A percentile compares a stretch with the other conserved stretches of the same genome.
These are phyloP conservation scores for Coregonus suidteri DNA, from an alignment of 2,797 vertebrate species.

Conservation along the genomic window DNA sequence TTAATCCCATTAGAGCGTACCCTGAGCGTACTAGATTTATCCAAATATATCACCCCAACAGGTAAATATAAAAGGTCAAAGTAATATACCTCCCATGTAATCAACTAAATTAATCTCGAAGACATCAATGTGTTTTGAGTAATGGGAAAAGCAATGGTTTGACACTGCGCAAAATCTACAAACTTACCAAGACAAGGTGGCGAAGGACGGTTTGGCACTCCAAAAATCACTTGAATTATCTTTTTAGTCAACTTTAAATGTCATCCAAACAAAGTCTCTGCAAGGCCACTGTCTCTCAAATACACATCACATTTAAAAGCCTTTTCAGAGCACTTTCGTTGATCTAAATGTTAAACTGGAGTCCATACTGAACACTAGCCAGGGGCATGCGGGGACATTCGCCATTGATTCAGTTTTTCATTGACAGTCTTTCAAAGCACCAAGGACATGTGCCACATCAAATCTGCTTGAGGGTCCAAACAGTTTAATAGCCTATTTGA, in stretches of 20 bases:
- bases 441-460: conserved; percentile 76
- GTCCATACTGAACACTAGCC: conserved; percentile 63
- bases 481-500: conserved; percentile 62
- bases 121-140: too few relatives aligned
- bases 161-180: not conserved
- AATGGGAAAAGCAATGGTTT: not conserved
- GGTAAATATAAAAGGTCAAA: too few relatives aligned
- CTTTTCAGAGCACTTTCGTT: conserved; percentile 50
- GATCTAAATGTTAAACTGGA: conserved; percentile 69
- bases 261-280: conserved; percentile 50
- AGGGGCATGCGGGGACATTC: conserved; percentile 57
- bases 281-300: too few relatives aligned
- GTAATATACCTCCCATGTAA: not conserved
- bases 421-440: conserved; percentile 71
- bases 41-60: not conserved
- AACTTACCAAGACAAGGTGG: too few relatives aligned
- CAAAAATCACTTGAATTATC: too few relatives aligned
- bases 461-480: conserved; percentile 56
- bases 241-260: conserved; percentile 8
- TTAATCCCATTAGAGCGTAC: too few relatives aligned
- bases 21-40: too few relatives aligned
- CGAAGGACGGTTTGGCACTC: too few relatives aligned
- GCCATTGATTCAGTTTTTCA: conserved; percentile 71
- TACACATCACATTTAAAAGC: conserved; percentile 13
- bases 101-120: too few relatives aligned